phyloP scores from a whole-genome alignment of 53 echinoderm and acorn worm species.

The Antedon mediterranea region DNA sequence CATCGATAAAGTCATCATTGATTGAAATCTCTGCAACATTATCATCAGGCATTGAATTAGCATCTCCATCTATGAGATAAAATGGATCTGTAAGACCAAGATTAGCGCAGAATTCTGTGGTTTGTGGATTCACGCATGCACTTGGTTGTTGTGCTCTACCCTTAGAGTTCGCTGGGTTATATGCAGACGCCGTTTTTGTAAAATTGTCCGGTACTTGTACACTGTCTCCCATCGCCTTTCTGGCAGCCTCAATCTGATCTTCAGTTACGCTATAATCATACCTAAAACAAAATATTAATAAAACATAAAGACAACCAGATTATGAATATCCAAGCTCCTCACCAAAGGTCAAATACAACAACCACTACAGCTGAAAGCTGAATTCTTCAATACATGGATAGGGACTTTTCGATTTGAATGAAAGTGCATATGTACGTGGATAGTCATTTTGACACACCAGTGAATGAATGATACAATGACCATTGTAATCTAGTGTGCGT shows the following conservation, averaged over 20 bases:
- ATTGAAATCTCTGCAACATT: neutral
- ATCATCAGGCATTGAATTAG: neutral
- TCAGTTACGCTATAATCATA: slow-evolving; percentile 56
- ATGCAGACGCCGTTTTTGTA: slow-evolving; percentile 44
- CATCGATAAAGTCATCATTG: neutral
- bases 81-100: slow-evolving; percentile 52
- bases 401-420: no score
- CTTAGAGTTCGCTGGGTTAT: slow-evolving; percentile 42
- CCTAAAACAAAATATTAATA: slow-evolving; percentile 6
- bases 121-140: slow-evolving; percentile 68
- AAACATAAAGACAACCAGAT: no score
- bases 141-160: slow-evolving; percentile 46
- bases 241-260: slow-evolving; percentile 47
- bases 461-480: no score
- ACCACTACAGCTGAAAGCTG: no score
- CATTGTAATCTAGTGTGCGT: no score
- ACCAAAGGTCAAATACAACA: no score
- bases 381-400: no score
- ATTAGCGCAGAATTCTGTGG: slow-evolving; percentile 54
- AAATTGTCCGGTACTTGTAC: slow-evolving; percentile 63
- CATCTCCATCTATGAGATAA: neutral
- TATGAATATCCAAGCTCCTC: no score
- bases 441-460: no score
- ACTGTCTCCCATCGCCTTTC: slow-evolving; percentile 41
- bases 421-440: no score